Conservation (phyloP, 2,113 vertebrate species). For the Thinocorus orbignyianus region DNA sequence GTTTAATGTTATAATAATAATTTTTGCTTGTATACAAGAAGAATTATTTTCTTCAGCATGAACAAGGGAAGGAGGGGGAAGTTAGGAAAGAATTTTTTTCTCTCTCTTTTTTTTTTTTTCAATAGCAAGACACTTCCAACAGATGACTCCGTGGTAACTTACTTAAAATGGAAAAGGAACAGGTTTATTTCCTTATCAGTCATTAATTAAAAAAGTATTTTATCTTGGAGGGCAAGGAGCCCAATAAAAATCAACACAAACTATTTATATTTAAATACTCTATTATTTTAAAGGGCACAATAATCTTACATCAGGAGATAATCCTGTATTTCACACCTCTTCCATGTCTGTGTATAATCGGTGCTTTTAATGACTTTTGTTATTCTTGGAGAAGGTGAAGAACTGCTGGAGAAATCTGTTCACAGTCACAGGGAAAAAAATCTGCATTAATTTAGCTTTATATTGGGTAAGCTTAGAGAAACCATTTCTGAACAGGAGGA, state of each 20-base stretch:
- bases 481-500: neutral
- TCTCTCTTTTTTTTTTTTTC: neutral
- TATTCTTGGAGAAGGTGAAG: neutral
- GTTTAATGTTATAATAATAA: neutral
- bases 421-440: neutral
- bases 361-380: slow-evolving; percentile 18
- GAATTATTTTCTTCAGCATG: neutral
- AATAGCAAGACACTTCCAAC: neutral
- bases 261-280: neutral
- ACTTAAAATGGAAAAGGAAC: neutral
- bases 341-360: neutral
- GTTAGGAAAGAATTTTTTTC: neutral
- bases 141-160: neutral
- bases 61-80: neutral
- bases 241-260: neutral
- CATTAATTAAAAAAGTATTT: neutral
- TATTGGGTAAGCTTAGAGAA: neutral
- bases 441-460: neutral
- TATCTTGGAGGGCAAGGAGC: neutral
- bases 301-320: neutral
- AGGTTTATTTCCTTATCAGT: neutral
- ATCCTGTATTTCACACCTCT: neutral
- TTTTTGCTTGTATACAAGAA: neutral
- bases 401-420: neutral
- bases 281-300: neutral